phyloP scores from a whole-genome alignment of 2,797 vertebrate species.

The Chanos chanos region DNA sequence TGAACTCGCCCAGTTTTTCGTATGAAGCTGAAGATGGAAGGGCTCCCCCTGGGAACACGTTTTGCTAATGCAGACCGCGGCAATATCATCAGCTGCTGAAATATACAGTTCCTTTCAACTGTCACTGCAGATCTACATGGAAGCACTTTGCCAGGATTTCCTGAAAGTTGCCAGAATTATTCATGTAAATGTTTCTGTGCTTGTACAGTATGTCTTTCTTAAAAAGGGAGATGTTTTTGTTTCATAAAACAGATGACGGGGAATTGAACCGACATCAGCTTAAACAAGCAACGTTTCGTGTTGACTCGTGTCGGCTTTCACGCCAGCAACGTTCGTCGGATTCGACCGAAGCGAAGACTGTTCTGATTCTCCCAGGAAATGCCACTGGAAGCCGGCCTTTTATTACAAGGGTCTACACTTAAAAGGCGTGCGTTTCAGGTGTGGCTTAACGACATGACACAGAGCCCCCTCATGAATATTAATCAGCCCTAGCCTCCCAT shows the following conservation, averaged over 20 bases:
- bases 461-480: slow-evolving; percentile 96
- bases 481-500: slow-evolving; percentile 79
- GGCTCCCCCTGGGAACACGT: slow-evolving; percentile 85
- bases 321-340: no score
- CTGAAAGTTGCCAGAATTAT: no score
- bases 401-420: slow-evolving; percentile 31
- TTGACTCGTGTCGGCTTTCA: no score
- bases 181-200: no score
- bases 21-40: slow-evolving; percentile 64
- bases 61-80: slow-evolving; percentile 79
- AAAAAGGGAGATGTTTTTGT: no score
- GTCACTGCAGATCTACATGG: neutral
- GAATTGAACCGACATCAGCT: no score
- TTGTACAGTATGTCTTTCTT: no score
- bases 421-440: slow-evolving; percentile 85
- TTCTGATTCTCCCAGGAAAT: no score
- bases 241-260: no score
- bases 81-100: slow-evolving; percentile 14
- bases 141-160: neutral
- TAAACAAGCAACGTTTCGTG: no score
- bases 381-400: slow-evolving; percentile 2
- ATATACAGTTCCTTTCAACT: slow-evolving; percentile 3
- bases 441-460: slow-evolving; percentile 97
- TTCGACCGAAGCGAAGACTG: no score
- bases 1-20: slow-evolving; percentile 27